Evolutionary conservation across 2,113 vertebrate species (phyloP), one percentile per base, ranked within the genome.

Genomic region (Poeciliopsis retropinna): DNA sequence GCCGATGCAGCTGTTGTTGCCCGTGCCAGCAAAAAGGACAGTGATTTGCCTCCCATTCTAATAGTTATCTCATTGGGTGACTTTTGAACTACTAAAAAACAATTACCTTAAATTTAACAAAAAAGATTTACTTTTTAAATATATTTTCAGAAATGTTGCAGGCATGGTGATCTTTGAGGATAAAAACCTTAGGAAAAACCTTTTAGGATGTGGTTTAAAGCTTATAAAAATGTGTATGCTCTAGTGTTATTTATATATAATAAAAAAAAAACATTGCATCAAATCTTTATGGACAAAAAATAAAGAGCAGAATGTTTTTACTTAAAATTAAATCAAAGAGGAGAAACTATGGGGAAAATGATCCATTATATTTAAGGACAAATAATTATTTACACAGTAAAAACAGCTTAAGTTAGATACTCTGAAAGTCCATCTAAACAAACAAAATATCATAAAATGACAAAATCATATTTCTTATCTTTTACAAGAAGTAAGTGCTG

Each of bases 371-470:
- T 92, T 93, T 84, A 88, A 34, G n/a, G 67, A 71, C 30, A 69
- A 64, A 76, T 60, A 81, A 89, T 85, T 76, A 85, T 87, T 84
- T 91, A 80, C 85, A 65, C 89, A 90, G 83, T 72, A 73, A 64
- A 79, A 81, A 85, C 76, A 68, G 67, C 83, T 77, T 83, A 73
- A 82, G 70, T 74, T 82, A 90, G 75, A 70, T 84, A 83, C 86
- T 90, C 69, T n/a, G 19, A 86, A 81, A 81, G 83, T 75, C 88
- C 87, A 83, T 63, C 82, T 87, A 78, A 87, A 84, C 82, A 86
- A 86, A 90, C 83, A 81, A 94, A 94, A 94, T 94, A 92, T 92
- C 93, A 94, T 80, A 70, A 79, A 84, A 75, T 94, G 86, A 72
- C 85, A 90, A 83, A 88, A 71, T 77, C 75, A 85, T 92, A 87